phyloP scores from a whole-genome alignment of 2,113 vertebrate species.

The Oostethus manadensis region DNA sequence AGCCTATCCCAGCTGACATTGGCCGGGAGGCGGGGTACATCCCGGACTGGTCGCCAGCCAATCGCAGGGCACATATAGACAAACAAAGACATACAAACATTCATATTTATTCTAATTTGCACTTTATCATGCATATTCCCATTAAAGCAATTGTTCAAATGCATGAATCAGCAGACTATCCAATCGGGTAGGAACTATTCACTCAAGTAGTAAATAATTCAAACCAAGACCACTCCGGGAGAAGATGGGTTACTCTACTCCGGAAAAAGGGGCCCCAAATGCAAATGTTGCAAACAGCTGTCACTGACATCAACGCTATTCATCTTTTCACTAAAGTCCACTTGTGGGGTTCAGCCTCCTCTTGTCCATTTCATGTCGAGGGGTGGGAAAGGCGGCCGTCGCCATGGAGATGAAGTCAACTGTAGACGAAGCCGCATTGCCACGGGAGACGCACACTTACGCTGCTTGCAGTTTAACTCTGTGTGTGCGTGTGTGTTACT shows the following conservation, averaged over 20 bases:
- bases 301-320: slow-evolving; percentile 54
- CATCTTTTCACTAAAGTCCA: slow-evolving; percentile 40
- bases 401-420: slow-evolving; percentile 36
- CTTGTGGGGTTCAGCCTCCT: slow-evolving; percentile 7
- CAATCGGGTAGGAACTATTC: slow-evolving; percentile 7
- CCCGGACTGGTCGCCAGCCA: too few species aligned
- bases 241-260: slow-evolving; percentile 14
- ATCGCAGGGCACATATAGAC: too few species aligned
- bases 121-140: too few species aligned
- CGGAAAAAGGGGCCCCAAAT: slow-evolving; percentile 18
- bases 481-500: neutral
- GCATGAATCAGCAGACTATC: neutral
- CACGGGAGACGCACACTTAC: slow-evolving; percentile 17
- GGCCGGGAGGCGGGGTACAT: too few species aligned
- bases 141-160: neutral
- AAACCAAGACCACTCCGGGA: neutral
- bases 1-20: too few species aligned
- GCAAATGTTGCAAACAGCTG: slow-evolving; percentile 50
- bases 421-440: neutral
- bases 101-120: too few species aligned
- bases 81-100: too few species aligned
- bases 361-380: slow-evolving; percentile 36
- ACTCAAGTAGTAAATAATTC: slow-evolving; percentile 7
- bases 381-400: slow-evolving; percentile 27
- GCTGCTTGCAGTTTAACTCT: neutral